phyloP scores from a whole-genome alignment of 2,888 invertebrate genomes.

The Rhagonycha fulva region DNA sequence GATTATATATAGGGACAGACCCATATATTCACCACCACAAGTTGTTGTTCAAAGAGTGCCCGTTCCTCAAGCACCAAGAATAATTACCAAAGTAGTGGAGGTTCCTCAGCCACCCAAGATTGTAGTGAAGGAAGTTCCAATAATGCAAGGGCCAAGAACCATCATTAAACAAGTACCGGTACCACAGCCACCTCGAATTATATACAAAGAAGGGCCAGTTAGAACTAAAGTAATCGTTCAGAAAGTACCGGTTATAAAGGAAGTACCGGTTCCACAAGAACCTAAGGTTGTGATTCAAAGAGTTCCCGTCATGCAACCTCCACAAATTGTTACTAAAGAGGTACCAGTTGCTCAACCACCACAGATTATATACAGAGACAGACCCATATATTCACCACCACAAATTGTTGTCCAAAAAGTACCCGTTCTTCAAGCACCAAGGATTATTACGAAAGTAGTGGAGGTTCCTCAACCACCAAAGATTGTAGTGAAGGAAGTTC shows the following conservation, averaged over 20 bases:
- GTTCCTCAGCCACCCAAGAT: background rate
- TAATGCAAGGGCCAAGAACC: background rate
- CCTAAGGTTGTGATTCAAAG: background rate
- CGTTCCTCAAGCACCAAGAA: background rate
- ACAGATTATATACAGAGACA: background rate
- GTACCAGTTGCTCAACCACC: background rate
- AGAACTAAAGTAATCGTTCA: background rate
- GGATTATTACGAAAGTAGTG: slow-evolving; percentile 2
- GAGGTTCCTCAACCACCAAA: background rate
- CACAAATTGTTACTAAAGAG: background rate
- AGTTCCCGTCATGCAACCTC: background rate
- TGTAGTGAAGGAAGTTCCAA: background rate
- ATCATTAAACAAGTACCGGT: background rate
- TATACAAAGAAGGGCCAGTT: background rate
- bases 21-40: too few species aligned
- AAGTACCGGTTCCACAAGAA: background rate
- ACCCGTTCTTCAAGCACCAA: background rate
- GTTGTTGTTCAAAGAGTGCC: background rate
- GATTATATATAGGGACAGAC: background rate
- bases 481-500: slow-evolving; percentile 1
- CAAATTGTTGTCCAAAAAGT: background rate
- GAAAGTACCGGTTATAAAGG: background rate
- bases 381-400: too few species aligned
- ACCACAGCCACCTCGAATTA: background rate
- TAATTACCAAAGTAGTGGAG: background rate